Evolutionary conservation across 1,140 invertebrate species (phyloP).

Genomic region (Coboldia fuscipes): DNA sequence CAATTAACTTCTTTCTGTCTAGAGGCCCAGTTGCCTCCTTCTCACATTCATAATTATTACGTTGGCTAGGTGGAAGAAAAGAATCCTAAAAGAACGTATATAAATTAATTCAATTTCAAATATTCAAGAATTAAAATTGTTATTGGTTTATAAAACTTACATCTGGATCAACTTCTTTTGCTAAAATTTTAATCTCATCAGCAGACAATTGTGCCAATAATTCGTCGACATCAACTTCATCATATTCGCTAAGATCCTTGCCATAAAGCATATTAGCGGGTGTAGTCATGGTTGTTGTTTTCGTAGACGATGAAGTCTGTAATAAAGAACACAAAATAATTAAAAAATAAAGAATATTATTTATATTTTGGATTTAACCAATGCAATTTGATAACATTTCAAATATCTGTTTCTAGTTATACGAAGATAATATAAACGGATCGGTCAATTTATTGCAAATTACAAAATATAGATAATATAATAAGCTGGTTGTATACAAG

Average conservation of each 20-base stretch:
- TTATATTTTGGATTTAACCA: too few species aligned
- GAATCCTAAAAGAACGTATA: slow-evolving; percentile 50
- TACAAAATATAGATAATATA: too few species aligned
- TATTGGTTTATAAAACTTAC: slow-evolving; percentile 38
- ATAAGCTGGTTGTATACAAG: too few species aligned
- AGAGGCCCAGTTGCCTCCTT: slow-evolving; percentile 89
- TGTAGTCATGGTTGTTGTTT: slow-evolving; percentile 70
- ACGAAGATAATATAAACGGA: too few species aligned
- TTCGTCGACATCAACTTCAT: slow-evolving; percentile 92
- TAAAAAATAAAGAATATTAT: neutral
- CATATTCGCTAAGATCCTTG: slow-evolving; percentile 80
- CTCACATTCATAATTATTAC: slow-evolving; percentile 86
- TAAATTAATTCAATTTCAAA: slow-evolving; percentile 12
- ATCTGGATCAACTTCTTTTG: slow-evolving; percentile 98
- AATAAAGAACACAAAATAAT: slow-evolving; percentile 17
- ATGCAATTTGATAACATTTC: too few species aligned
- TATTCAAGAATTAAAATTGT: slow-evolving; percentile 1
- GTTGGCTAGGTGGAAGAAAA: slow-evolving; percentile 85
- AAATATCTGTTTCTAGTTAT: too few species aligned
- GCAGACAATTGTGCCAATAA: slow-evolving; percentile 80
- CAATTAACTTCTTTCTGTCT: slow-evolving; percentile 88
- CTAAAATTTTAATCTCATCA: slow-evolving; percentile 92
- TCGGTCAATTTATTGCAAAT: too few species aligned
- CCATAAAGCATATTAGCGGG: slow-evolving; percentile 77
- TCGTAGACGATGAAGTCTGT: slow-evolving; percentile 59